These are phyloP conservation scores for Pandemis heparana DNA, from an alignment of 2,888 invertebrate species.

Conservation along the genomic window DNA sequence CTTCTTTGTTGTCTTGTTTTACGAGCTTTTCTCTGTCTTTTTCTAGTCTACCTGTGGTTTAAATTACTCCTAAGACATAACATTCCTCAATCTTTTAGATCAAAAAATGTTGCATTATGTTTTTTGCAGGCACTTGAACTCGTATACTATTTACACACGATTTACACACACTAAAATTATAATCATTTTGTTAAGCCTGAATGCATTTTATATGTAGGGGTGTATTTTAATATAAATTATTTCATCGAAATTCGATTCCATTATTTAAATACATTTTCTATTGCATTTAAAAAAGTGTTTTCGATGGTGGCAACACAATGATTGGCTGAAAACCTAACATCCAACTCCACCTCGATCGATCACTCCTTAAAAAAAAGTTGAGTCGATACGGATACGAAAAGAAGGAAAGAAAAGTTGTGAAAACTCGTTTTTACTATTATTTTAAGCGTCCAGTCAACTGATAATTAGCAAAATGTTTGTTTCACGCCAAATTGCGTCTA, in stretches of 20 bases:
- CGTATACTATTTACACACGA: not conserved
- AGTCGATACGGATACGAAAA: not conserved
- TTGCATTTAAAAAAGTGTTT: not conserved
- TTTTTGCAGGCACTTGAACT: not conserved
- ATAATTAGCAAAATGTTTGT: constrained; percentile 61
- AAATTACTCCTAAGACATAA: no score
- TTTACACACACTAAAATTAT: no score
- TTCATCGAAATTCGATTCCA: not conserved
- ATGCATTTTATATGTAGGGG: no score
- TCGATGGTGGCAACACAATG: not conserved
- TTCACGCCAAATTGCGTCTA: constrained; percentile 67
- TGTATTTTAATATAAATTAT: no score
- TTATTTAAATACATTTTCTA: not conserved
- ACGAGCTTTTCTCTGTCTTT: no score
- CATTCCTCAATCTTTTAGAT: no score
- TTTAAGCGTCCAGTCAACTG: not conserved
- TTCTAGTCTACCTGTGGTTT: no score
- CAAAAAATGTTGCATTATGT: no score
- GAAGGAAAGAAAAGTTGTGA: constrained; percentile 14
- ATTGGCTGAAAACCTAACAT: not conserved
- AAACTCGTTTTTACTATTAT: constrained; percentile 20
- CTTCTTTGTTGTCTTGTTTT: no score
- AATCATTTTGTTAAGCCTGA: no score
- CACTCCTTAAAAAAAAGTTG: not conserved
- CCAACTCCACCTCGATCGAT: not conserved